Conservation (phyloP, 2,113 vertebrate genomes). For the Hemichromis elongatus region DNA sequence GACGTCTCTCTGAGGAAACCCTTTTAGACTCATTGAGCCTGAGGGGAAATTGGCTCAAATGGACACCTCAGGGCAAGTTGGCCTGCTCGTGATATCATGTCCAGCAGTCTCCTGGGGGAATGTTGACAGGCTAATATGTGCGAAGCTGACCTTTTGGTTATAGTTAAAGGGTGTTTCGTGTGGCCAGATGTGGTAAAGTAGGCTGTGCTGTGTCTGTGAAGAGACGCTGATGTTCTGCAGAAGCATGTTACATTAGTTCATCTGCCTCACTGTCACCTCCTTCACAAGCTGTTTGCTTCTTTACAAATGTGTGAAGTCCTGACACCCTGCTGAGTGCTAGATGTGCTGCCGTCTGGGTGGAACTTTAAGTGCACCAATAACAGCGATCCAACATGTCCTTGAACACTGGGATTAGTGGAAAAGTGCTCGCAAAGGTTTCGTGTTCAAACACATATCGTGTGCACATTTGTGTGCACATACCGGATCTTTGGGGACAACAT, state of each 20-base stretch:
- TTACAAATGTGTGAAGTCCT: conserved; percentile 43
- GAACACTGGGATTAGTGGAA: background rate
- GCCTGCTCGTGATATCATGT: conserved; percentile 26
- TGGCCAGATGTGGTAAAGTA: conserved; percentile 41
- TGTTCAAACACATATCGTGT: background rate
- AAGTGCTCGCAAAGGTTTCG: background rate
- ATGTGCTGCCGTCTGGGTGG: background rate
- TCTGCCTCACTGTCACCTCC: conserved; percentile 22
- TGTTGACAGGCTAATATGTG: conserved; percentile 49
- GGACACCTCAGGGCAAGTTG: conserved; percentile 32
- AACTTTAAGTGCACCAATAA: conserved; percentile 18
- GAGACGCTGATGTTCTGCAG: background rate
- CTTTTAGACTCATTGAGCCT: conserved; percentile 10
- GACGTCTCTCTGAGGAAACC: background rate
- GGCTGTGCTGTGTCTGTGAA: background rate
- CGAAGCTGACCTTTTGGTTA: conserved; percentile 68
- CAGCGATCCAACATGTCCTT: background rate
- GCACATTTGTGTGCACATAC: background rate
- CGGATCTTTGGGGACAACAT: background rate
- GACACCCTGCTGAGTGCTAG: conserved; percentile 2
- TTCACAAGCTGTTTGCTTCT: background rate
- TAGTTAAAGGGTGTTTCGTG: conserved; percentile 47
- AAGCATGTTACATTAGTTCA: background rate
- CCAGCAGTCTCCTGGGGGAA: conserved; percentile 14
- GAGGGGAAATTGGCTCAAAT: background rate